phyloP scores from a whole-genome alignment of 2,888 invertebrate species.

The Netelia inedita region DNA sequence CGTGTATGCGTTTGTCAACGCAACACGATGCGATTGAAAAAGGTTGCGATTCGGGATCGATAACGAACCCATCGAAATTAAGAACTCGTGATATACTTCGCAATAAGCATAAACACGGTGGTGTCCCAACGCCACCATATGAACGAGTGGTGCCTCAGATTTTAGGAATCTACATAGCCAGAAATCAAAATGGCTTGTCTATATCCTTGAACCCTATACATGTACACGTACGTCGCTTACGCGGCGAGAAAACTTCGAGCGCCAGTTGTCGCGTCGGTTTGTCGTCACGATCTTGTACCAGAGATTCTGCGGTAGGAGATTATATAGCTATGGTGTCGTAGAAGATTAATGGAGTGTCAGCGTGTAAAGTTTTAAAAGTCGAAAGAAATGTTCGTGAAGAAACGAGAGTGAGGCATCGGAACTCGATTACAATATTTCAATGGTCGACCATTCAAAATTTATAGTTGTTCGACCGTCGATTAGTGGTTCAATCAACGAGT shows the following conservation, averaged over 20 bases:
- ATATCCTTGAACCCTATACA: slow-evolving; percentile 1
- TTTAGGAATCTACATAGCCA: not conserved
- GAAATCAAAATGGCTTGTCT: slow-evolving; percentile 3
- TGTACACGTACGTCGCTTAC: not conserved
- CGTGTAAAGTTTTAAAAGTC: not conserved
- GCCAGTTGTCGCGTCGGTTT: slow-evolving; percentile 29
- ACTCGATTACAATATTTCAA: too few relatives aligned
- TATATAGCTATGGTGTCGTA: too few relatives aligned
- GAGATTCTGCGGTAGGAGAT: not conserved
- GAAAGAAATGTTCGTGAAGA: too few relatives aligned
- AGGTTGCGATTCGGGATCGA: not conserved
- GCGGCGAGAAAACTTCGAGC: slow-evolving; percentile 18
- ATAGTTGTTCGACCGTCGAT: too few relatives aligned
- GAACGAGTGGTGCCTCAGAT: not conserved
- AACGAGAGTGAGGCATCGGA: too few relatives aligned
- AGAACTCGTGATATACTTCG: too few relatives aligned
- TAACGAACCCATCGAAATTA: not conserved
- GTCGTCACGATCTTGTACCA: not conserved
- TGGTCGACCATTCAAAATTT: too few relatives aligned
- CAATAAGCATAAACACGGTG: not conserved
- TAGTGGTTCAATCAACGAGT: too few relatives aligned
- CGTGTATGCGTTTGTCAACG: too few relatives aligned
- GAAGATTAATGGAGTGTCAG: not conserved
- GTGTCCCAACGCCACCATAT: not conserved
- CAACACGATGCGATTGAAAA: not conserved